Evolutionary conservation across 2,888 invertebrate species (phyloP).

Genomic region (Melinopterus prodromus): DNA sequence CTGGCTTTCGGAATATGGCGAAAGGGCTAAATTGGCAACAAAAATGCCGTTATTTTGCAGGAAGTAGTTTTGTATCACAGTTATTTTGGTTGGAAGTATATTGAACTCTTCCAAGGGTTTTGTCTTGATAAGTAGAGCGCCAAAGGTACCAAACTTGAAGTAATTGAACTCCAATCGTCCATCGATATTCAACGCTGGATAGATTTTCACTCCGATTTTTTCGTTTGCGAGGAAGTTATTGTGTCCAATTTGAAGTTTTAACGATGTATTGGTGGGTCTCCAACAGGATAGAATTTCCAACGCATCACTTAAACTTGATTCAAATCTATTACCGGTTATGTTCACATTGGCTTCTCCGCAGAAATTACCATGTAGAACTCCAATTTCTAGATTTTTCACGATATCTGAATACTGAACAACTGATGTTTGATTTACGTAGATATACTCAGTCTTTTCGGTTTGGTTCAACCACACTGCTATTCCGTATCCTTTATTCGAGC

Average conservation of each 20-base stretch:
- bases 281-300: slow-evolving; percentile 88
- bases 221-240: slow-evolving; percentile 82
- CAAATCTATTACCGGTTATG: slow-evolving; percentile 91
- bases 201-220: slow-evolving; percentile 78
- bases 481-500: slow-evolving; percentile 89
- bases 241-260: slow-evolving; percentile 82
- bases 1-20: slow-evolving; percentile 86
- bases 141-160: slow-evolving; percentile 83
- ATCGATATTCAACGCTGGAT: slow-evolving; percentile 82
- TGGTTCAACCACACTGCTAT: slow-evolving; percentile 91
- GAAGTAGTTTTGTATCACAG: slow-evolving; percentile 89
- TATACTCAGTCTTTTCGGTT: slow-evolving; percentile 78
- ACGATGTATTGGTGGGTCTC: slow-evolving; percentile 64
- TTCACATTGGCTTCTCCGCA: slow-evolving; percentile 88
- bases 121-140: slow-evolving; percentile 86
- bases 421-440: slow-evolving; percentile 85
- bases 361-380: slow-evolving; percentile 92
- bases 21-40: slow-evolving; percentile 86
- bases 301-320: slow-evolving; percentile 79
- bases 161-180: slow-evolving; percentile 88
- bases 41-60: slow-evolving; percentile 87
- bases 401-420: slow-evolving; percentile 88
- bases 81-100: slow-evolving; percentile 73
- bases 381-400: slow-evolving; percentile 86
- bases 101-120: slow-evolving; percentile 82